A percentile compares a stretch with the other conserved stretches of the same genome.
Conservation (phyloP, 1,140 invertebrate species). For the Anthonomus grandis region DNA sequence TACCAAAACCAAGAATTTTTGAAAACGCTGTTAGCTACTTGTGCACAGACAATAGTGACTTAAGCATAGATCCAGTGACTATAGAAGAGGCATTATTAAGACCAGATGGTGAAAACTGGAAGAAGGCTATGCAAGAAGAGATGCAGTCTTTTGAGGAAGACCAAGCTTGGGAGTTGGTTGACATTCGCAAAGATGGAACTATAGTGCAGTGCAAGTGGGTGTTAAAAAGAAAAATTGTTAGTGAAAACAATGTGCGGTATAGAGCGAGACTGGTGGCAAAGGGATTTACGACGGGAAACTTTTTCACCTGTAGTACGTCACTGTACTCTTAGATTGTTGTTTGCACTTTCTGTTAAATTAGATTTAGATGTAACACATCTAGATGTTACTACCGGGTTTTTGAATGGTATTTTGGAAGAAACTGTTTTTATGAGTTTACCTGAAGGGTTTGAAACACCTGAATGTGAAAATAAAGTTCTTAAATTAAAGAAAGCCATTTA, state of each 20-base stretch:
- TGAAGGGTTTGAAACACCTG: slow-evolving; percentile 29
- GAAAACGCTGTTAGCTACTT: slow-evolving; percentile 27
- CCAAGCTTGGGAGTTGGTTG: slow-evolving; percentile 42
- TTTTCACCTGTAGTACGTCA: slow-evolving; percentile 33
- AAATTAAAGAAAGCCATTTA: slow-evolving; percentile 42
- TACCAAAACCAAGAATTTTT: slow-evolving; percentile 23
- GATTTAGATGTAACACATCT: slow-evolving; percentile 36
- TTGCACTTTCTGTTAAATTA: slow-evolving; percentile 35
- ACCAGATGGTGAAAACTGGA: slow-evolving; percentile 36
- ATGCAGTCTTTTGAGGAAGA: slow-evolving; percentile 39
- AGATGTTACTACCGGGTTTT: slow-evolving; percentile 47
- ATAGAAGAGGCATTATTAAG: slow-evolving; percentile 32
- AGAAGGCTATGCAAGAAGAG: slow-evolving; percentile 38
- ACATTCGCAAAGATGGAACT: slow-evolving; percentile 37
- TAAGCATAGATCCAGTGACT: slow-evolving; percentile 21
- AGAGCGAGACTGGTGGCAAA: no score
- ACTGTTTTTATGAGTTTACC: no score
- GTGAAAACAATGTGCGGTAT: slow-evolving; percentile 27
- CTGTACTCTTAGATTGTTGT: slow-evolving; percentile 32
- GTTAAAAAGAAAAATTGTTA: slow-evolving; percentile 39
- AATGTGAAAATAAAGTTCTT: slow-evolving; percentile 33
- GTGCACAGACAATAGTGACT: background rate
- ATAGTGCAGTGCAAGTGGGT: slow-evolving; percentile 47
- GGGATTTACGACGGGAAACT: slow-evolving; percentile 24
- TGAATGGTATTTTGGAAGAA: slow-evolving; percentile 43